Evolutionary conservation across 2,113 vertebrate genomes (phyloP).

Genomic region (Malaclemys terrapin): DNA sequence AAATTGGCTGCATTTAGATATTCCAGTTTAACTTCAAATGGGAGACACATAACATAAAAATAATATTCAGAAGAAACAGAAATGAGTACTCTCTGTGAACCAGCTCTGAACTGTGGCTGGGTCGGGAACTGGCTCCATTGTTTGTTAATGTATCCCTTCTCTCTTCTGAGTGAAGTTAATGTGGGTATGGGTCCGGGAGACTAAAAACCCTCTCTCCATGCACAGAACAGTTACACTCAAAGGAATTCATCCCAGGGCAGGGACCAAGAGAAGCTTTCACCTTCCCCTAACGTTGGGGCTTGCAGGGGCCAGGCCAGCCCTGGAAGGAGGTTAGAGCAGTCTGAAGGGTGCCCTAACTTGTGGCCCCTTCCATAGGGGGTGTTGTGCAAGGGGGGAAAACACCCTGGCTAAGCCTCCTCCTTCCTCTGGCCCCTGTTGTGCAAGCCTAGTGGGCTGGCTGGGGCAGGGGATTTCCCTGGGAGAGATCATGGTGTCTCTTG

Average conservation of each 20-base stretch:
- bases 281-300: background rate
- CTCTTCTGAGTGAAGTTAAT: background rate
- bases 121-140: background rate
- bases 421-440: background rate
- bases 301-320: background rate
- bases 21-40: conserved; percentile 53
- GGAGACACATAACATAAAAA: background rate
- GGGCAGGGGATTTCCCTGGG: background rate
- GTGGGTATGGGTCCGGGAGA: background rate
- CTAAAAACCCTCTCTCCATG: background rate
- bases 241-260: background rate
- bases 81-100: conserved; percentile 1
- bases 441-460: background rate
- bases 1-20: conserved; percentile 56
- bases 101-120: background rate
- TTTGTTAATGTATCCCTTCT: background rate
- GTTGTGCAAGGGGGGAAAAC: background rate
- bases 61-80: conserved; percentile 34
- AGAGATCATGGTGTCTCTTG: background rate
- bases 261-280: background rate
- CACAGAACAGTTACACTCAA: background rate
- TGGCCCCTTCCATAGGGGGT: background rate
- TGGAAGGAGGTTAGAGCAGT: background rate
- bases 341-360: background rate
- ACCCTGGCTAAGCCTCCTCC: background rate